Conservation (phyloP, 2,888 invertebrate genomes). For the Aphrophora alni region DNA sequence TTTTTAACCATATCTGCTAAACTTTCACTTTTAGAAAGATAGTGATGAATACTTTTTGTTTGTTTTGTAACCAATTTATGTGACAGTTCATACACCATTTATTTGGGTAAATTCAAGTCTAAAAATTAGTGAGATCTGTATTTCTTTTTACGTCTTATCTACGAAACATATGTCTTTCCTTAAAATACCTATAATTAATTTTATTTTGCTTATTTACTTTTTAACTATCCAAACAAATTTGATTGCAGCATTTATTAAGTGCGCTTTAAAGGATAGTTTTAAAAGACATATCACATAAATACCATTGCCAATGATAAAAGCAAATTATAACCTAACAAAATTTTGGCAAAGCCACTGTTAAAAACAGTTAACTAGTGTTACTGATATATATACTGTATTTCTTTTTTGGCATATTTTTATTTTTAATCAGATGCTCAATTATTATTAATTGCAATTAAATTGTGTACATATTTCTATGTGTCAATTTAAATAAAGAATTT, state of each 20-base stretch:
- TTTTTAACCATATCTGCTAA: too few species aligned
- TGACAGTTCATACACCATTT: too few species aligned
- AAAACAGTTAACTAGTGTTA: neutral
- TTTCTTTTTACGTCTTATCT: too few species aligned
- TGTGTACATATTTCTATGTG: neutral
- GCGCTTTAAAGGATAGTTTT: neutral
- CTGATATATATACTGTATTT: neutral
- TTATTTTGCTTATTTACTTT: too few species aligned
- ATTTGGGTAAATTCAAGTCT: too few species aligned
- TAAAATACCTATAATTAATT: too few species aligned
- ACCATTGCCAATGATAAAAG: neutral
- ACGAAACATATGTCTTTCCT: too few species aligned
- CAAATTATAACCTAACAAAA: neutral
- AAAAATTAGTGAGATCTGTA: too few species aligned
- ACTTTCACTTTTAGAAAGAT: too few species aligned
- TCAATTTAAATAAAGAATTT: neutral
- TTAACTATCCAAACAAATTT: neutral
- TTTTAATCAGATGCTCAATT: neutral
- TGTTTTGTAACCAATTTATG: too few species aligned
- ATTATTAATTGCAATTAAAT: neutral
- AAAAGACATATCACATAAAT: slow-evolving; percentile 2
- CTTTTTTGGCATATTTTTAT: neutral
- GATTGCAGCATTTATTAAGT: neutral
- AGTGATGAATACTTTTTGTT: too few species aligned
- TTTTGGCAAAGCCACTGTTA: neutral